phyloP scores from a whole-genome alignment of 1,140 invertebrate species.

The Brachionus manjavacas region DNA sequence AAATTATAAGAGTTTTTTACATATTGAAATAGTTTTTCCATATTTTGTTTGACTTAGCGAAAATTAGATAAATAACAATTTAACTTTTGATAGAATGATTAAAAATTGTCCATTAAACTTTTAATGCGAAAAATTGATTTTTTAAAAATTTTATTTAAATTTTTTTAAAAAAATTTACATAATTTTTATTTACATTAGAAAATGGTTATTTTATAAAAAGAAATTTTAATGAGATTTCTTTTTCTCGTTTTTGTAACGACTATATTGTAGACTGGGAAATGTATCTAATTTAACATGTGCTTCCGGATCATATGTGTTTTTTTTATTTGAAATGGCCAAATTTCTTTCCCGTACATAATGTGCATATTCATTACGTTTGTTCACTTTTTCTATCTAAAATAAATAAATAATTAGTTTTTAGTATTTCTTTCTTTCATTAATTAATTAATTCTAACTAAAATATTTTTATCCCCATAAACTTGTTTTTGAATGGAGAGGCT shows the following conservation, averaged over 20 bases:
- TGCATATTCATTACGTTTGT: neutral
- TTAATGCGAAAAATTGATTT: neutral
- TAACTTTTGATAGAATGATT: neutral
- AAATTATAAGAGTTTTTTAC: neutral
- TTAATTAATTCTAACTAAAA: neutral
- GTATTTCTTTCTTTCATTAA: neutral
- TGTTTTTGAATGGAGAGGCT: neutral
- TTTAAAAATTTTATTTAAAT: neutral
- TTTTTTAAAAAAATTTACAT: neutral
- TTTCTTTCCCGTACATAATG: slow-evolving; percentile 11
- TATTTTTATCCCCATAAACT: too few relatives aligned
- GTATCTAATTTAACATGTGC: neutral
- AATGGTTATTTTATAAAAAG: neutral
- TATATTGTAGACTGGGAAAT: slow-evolving; percentile 3
- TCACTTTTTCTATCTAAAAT: slow-evolving; percentile 25
- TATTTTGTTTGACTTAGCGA: neutral
- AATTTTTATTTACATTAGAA: neutral
- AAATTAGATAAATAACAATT: neutral
- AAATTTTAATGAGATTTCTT: neutral
- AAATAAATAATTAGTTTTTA: neutral
- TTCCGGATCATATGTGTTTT: slow-evolving; percentile 3
- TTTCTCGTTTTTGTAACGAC: neutral
- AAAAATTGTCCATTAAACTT: neutral
- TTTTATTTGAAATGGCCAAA: neutral
- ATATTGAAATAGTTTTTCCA: neutral